A percentile compares a stretch with the other conserved stretches of the same genome.
Evolutionary conservation across 37 sponge, comb jelly and placozoan species (phyloP).

Genomic region (Bolinopsis microptera): DNA sequence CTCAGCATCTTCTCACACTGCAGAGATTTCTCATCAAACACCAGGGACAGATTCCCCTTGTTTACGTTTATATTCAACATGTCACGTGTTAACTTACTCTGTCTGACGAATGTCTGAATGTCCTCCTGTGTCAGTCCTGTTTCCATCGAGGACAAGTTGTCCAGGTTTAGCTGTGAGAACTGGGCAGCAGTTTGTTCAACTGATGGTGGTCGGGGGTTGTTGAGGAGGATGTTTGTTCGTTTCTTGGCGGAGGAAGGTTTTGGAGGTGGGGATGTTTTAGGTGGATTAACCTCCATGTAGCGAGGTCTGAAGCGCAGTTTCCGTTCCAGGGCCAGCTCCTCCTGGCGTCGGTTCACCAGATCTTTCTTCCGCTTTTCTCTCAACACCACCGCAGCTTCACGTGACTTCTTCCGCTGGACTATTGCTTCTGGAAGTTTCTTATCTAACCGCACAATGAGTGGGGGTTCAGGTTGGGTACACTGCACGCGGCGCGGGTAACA

Average conservation of each 20-base stretch:
- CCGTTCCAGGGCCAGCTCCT: not conserved
- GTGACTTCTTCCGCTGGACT: not conserved
- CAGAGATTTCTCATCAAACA: slow-evolving; percentile 26
- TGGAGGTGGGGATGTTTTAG: not conserved
- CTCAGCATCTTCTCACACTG: slow-evolving; percentile 59
- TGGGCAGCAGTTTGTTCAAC: not conserved
- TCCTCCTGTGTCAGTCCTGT: slow-evolving; percentile 1
- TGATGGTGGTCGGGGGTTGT: not conserved
- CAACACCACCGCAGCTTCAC: slow-evolving; percentile 4
- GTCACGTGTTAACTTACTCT: slow-evolving; percentile 20
- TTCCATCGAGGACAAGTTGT: not conserved
- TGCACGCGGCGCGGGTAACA: not conserved
- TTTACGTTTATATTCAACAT: slow-evolving; percentile 56
- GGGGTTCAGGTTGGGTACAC: not conserved
- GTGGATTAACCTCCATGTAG: slow-evolving; percentile 29
- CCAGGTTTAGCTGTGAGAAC: not conserved
- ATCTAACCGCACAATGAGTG: not conserved
- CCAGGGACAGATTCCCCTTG: slow-evolving; percentile 22
- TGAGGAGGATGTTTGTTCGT: not conserved
- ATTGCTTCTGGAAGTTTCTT: slow-evolving; percentile 12
- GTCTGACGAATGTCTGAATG: slow-evolving; percentile 4
- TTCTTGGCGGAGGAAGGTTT: not conserved
- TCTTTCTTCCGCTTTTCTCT: slow-evolving; percentile 42
- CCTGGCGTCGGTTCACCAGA: not conserved
- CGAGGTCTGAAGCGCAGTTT: slow-evolving; percentile 23